phyloP scores from a whole-genome alignment of 2,797 vertebrate species.

The Phataginus tricuspis region DNA sequence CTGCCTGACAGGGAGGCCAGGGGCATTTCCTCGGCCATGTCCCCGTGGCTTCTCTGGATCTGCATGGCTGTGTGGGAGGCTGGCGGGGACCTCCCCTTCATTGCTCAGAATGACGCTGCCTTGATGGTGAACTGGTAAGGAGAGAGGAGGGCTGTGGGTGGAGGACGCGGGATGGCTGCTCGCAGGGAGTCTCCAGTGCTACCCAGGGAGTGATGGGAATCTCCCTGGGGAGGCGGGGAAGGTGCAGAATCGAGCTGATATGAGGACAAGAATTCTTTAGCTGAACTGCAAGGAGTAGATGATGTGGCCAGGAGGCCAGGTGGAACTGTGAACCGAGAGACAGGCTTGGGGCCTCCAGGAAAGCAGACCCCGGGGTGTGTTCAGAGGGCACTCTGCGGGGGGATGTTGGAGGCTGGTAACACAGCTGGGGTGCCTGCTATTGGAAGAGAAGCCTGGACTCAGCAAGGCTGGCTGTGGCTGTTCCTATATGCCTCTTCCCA shows the following conservation, averaged over 20 bases:
- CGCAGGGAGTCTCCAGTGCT: accelerated
- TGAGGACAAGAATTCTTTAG: neutral
- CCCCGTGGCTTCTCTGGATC: conserved; percentile 89
- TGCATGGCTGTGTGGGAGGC: conserved; percentile 90
- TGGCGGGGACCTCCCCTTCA: conserved; percentile 93
- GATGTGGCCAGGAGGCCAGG: neutral
- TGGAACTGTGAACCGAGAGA: too few species aligned
- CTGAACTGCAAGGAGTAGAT: neutral
- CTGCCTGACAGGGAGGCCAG: neutral
- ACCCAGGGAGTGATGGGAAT: too few species aligned
- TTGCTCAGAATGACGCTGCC: conserved; percentile 94
- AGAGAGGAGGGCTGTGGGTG: neutral
- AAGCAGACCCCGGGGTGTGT: accelerated
- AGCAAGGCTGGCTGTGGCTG: neutral
- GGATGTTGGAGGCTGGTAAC: neutral
- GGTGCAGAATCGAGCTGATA: too few species aligned
- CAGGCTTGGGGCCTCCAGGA: accelerated
- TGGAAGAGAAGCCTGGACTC: neutral
- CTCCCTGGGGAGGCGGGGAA: neutral
- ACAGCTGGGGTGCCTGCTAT: neutral
- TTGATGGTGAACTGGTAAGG: conserved; percentile 98
- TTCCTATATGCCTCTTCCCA: neutral
- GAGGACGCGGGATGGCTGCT: neutral
- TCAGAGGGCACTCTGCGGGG: neutral
- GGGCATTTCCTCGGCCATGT: conserved; percentile 77